Base-by-base conservation (phyloP, 2,888 invertebrate genomes). In the Volucella bombylans region DNA sequence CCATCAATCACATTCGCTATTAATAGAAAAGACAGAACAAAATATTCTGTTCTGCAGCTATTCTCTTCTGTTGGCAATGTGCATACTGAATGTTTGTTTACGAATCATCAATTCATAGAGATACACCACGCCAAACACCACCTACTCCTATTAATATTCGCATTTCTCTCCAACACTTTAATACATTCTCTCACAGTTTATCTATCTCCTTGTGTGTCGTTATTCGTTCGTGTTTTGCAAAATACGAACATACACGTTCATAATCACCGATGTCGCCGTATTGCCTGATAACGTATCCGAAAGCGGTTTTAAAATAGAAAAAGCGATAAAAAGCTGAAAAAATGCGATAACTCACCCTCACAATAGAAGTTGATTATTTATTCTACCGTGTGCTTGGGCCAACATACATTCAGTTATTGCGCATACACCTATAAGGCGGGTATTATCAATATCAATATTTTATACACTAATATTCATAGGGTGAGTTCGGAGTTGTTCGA, bases 331-430 rank as follows among this genome's bases (percentile, higher is more conserved):
- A 9, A 31, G 31, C 31, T 0, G 6, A 54, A 52, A 52, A 64
- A 64, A 49, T 1, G 31, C 68, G 76, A 72, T 81, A 85, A 85
- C 71, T 80, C 72, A 82, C 77, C 59, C 65, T 71, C 62, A 61
- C 67, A 55, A 64, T 31, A 54, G n/a, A 61, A 50, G 31, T 59
- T 68, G 12, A 3, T 73, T 69, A 62, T 50, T 72, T 57, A 59
- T 39, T 61, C n/a, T 47, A 23, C 55, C 38, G 72, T 81, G 39
- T 77, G 43, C 47, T 49, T 38, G 18, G 62, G 2, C 14, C 45
- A 72, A 81, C 72, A 81, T 72, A 73, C 77, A 68, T 47, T 81
- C 57, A 64, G 71, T 14, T 71, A 50, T 10, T 31, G 31, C 61
- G 52, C 65, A 76, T 69, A 85, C 85, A 85, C 65, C 76, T 73